Evolutionary conservation across 2,888 invertebrate genomes (phyloP), one percentile per base, ranked within the genome.

Genomic region (Subacronicta megacephala): DNA sequence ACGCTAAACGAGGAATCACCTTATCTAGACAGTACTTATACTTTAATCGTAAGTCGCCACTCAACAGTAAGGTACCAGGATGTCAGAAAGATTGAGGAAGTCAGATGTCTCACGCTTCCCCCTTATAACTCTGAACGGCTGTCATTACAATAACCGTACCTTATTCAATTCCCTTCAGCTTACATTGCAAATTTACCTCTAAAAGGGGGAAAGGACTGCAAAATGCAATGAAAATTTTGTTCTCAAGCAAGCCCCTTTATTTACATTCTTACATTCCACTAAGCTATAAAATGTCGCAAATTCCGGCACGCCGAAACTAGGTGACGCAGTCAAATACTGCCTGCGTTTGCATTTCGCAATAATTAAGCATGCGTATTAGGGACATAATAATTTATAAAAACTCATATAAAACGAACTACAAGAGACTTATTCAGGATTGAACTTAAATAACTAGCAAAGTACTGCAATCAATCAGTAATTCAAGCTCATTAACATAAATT

Each of bases 401-500:
- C n/a, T n/a, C n/a, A 29, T 12, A 45, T 44, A 0, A 35, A 35
- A 16, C 31, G 9, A 31, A 13, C 23, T 13, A 16, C 16, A 7
- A 6, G 0, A 13, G 0, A 13, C 18, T n/a, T 36, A 33, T 36
- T 47, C n/a, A 36, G 16, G 37, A 51, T 37, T 23, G 13, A n/a
- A n/a, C n/a, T n/a, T n/a, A n/a, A n/a, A n/a, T n/a, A 44, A 41
- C 17, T 33, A 20, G 41, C 37, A 18, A n/a, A 44, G 36, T 41
- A 43, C 55, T 42, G 43, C 51, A 62, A 67, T 62, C 62, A 67
- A 62, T 68, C 51, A 44, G 17, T 45, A 47, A 44, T 15, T 45
- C n/a, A 26, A 18, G 7, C 52, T 51, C 44, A 55, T 64, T 60
- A 53, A 15, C 33, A 38, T 71, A 47, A 73, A 70, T 71, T 61